A percentile compares a stretch with the other conserved stretches of the same genome.
Evolutionary conservation across 2,888 invertebrate genomes (phyloP).

Genomic region (Dicyrtomina minuta): DNA sequence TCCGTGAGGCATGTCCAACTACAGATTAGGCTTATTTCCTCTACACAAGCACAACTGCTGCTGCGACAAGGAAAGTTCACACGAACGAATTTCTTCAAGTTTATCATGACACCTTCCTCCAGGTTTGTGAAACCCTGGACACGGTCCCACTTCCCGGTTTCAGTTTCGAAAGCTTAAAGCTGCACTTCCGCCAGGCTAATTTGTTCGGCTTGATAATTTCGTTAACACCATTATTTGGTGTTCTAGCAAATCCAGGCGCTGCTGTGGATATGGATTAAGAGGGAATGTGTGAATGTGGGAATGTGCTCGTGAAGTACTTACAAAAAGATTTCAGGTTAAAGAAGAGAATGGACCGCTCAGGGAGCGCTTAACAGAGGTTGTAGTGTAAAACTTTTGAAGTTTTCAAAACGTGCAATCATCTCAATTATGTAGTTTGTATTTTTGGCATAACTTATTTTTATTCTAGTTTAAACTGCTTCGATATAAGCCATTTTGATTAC

Average conservation of each 20-base stretch:
- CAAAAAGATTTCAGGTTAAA: no score
- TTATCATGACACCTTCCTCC: conserved; percentile 52
- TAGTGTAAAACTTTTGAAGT: no score
- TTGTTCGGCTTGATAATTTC: conserved; percentile 32
- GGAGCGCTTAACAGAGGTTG: no score
- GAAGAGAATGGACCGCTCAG: no score
- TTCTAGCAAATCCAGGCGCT: conserved; percentile 3
- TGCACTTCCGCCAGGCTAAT: conserved; percentile 35
- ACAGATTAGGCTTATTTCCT: conserved; percentile 33
- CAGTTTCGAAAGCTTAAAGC: conserved; percentile 29
- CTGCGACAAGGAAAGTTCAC: conserved; percentile 42
- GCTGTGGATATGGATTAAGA: conserved; percentile 3
- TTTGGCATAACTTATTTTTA: no score
- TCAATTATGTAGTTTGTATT: no score
- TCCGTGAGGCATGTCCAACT: conserved; percentile 30
- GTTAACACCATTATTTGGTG: conserved; percentile 12
- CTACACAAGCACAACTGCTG: conserved; percentile 22
- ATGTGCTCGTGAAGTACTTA: no score
- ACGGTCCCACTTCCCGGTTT: conserved; percentile 26
- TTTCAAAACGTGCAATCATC: no score
- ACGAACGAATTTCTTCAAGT: conserved; percentile 48
- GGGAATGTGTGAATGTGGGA: conserved; percentile 5
- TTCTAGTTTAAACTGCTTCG: no score
- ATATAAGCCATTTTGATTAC: no score
- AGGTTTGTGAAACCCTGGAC: conserved; percentile 25